Evolutionary conservation across 2,888 invertebrate genomes (phyloP).

Genomic region (Lissocephala sabroskyi): DNA sequence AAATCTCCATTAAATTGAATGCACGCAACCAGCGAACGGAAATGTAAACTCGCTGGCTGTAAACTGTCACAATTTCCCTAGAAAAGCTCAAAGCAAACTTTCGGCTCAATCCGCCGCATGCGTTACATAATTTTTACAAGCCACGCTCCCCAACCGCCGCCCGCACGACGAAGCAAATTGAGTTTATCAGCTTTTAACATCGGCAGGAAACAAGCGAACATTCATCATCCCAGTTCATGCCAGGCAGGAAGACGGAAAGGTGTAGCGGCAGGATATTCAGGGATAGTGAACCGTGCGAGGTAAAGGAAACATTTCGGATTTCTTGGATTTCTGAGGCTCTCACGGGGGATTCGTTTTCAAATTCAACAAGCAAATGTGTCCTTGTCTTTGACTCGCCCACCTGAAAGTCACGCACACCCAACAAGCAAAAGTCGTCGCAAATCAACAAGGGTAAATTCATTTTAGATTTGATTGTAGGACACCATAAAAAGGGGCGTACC

Average conservation of each 20-base stretch:
- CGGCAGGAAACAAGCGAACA: slow-evolving; percentile 44
- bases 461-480: slow-evolving; percentile 44
- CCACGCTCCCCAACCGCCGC: slow-evolving; percentile 12
- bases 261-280: too few relatives aligned
- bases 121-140: slow-evolving; percentile 27
- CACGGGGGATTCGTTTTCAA: slow-evolving; percentile 22
- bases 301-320: slow-evolving; percentile 52
- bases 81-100: slow-evolving; percentile 20
- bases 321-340: slow-evolving; percentile 40
- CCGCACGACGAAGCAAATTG: slow-evolving; percentile 40
- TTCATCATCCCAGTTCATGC: slow-evolving; percentile 44
- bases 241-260: too few relatives aligned
- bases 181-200: slow-evolving; percentile 51
- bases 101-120: slow-evolving; percentile 36
- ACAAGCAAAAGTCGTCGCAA: slow-evolving; percentile 45
- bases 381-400: slow-evolving; percentile 3
- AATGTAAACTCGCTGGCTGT: slow-evolving; percentile 9
- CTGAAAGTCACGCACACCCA: slow-evolving; percentile 34
- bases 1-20: slow-evolving; percentile 1
- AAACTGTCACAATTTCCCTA: too few relatives aligned
- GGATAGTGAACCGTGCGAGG: too few relatives aligned
- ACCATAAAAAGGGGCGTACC: slow-evolving; percentile 28
- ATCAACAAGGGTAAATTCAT: slow-evolving; percentile 56
- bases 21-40: too few relatives aligned
- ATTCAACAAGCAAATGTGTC: slow-evolving; percentile 33